Evolutionary conservation across 1,140 invertebrate genomes (phyloP).

Genomic region (Eufriesea mexicana): DNA sequence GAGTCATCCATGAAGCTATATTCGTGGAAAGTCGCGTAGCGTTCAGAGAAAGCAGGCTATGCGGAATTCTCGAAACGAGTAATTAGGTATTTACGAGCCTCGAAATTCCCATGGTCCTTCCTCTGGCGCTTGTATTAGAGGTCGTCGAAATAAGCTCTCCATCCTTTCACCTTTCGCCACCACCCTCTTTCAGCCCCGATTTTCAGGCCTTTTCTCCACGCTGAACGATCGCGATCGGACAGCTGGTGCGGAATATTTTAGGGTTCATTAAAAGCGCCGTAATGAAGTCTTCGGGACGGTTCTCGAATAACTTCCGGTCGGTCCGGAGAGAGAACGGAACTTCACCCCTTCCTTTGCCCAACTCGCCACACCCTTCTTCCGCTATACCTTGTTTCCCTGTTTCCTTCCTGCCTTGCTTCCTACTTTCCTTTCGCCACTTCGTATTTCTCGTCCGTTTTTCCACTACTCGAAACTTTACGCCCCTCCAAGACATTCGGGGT

Average conservation of each 20-base stretch:
- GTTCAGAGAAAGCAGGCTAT: too few species aligned
- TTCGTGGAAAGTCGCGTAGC: too few species aligned
- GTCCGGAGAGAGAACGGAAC: constrained; percentile 38
- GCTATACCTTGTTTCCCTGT: not conserved
- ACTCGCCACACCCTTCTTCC: too few species aligned
- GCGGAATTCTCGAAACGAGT: constrained; percentile 29
- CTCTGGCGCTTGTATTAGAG: constrained; percentile 13
- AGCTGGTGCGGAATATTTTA: constrained; percentile 64
- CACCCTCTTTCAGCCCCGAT: not conserved
- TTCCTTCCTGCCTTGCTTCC: not conserved
- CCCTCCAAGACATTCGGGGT: constrained; percentile 38
- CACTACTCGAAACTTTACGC: constrained; percentile 49
- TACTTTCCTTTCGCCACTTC: not conserved
- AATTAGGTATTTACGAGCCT: constrained; percentile 63
- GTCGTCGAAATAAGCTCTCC: constrained; percentile 19
- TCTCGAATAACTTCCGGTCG: constrained; percentile 60
- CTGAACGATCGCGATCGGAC: constrained; percentile 32
- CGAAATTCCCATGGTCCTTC: constrained; percentile 1
- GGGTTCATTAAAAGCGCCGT: constrained; percentile 72
- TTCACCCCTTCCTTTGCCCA: not conserved
- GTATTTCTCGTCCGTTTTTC: constrained; percentile 33
- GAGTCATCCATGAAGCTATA: too few species aligned
- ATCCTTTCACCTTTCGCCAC: not conserved
- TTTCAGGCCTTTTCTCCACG: constrained; percentile 7
- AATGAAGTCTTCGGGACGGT: constrained; percentile 63